Evolutionary conservation across 2,888 invertebrate genomes (phyloP).

Genomic region (Lamellibrachia columna): DNA sequence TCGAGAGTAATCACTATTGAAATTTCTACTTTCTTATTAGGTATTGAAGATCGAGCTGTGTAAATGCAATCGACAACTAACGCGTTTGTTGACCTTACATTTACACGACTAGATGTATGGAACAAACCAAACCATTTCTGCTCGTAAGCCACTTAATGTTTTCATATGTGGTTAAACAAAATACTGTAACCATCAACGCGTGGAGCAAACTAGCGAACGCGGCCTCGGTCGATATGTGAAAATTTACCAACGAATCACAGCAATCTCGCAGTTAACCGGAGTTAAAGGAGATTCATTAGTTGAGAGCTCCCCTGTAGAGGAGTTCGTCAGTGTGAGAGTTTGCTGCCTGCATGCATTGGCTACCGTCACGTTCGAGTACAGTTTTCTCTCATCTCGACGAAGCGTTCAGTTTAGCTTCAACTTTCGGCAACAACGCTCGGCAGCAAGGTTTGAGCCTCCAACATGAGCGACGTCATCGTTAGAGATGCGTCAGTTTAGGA

Average conservation of each 20-base stretch:
- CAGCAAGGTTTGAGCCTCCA: neutral
- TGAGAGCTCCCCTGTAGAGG: neutral
- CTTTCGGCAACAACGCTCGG: neutral
- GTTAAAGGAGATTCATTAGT: neutral
- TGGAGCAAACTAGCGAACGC: neutral
- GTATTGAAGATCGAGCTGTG: neutral
- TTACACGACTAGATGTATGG: neutral
- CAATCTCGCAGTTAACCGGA: neutral
- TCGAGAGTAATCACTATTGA: neutral
- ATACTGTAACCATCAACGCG: neutral
- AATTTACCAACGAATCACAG: neutral
- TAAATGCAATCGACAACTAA: neutral
- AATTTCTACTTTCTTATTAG: neutral
- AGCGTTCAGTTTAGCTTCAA: neutral
- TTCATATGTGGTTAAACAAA: neutral
- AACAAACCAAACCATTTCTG: neutral
- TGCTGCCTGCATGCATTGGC: neutral
- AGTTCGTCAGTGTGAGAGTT: neutral
- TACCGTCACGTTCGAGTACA: neutral
- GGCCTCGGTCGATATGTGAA: neutral
- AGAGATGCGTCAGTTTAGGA: slow-evolving; percentile 6
- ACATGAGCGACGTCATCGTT: neutral
- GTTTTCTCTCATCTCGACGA: neutral
- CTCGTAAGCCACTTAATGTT: neutral
- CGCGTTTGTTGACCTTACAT: neutral